Conservation (phyloP, 1,140 invertebrate species). For the fruit fly (Drosophila melanogaster) region Release_6_plus_ISO1_MT NT_037436.4:18646001-18646500, state of each 20-base stretch:
- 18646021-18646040: constrained; percentile 61
- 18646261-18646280: constrained; percentile 75
- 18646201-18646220: constrained; percentile 40
- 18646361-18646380: constrained; percentile 78
- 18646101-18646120: constrained; percentile 29
- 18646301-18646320: constrained; percentile 50
- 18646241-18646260: constrained; percentile 36
- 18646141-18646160: constrained; percentile 55
- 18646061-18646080: constrained; percentile 19
- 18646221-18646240: constrained; percentile 4
- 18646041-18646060: constrained; percentile 30
- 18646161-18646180: constrained; percentile 50
- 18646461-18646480: constrained; percentile 3
- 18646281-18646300: constrained; percentile 51
- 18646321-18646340: constrained; percentile 39
- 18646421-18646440: constrained; percentile 19
- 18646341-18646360: constrained; percentile 68
- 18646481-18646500: constrained; percentile 23
- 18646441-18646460: constrained; percentile 2
- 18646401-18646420: constrained; percentile 34
- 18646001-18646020: constrained; percentile 70
- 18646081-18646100: constrained; percentile 23
- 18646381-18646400: constrained; percentile 52
- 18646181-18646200: constrained; percentile 37
- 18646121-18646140: constrained; percentile 61